Evolutionary conservation across 2,888 invertebrate species (phyloP).

Genomic region (Hypsopygia costalis): DNA sequence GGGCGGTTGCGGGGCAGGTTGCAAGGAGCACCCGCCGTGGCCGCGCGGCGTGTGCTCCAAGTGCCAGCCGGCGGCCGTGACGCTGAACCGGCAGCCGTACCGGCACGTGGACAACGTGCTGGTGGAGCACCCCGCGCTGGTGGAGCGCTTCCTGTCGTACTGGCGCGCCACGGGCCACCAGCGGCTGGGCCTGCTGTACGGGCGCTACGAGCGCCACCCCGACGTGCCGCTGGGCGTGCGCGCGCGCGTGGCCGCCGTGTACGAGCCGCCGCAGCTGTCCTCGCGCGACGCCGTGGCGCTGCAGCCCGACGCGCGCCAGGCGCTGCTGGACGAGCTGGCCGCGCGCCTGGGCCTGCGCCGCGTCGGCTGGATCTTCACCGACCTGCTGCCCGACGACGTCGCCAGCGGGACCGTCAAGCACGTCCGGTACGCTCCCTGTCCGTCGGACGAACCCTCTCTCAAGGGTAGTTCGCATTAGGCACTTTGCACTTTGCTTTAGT

Average conservation of each 20-base stretch:
- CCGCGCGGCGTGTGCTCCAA: constrained; percentile 99
- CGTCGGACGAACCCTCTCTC: no score
- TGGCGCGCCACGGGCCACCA: constrained; percentile 98
- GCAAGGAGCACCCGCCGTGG: constrained; percentile 98
- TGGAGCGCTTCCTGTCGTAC: constrained; percentile 97
- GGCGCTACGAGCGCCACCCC: constrained; percentile 93
- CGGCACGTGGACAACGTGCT: constrained; percentile 98
- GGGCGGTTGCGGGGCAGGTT: no score
- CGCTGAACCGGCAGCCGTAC: constrained; percentile 95
- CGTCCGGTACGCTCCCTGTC: constrained; percentile 62
- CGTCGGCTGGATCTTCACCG: constrained; percentile 99
- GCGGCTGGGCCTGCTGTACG: constrained; percentile 95
- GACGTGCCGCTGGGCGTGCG: constrained; percentile 84
- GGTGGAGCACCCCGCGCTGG: constrained; percentile 96
- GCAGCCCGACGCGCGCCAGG: constrained; percentile 84
- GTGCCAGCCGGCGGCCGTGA: constrained; percentile 98
- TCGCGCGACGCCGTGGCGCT: constrained; percentile 84
- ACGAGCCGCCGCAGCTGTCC: constrained; percentile 97
- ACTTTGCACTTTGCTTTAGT: no score
- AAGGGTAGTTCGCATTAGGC: no score
- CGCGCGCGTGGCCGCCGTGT: constrained; percentile 95
- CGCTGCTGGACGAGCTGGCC: constrained; percentile 89
- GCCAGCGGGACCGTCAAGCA: constrained; percentile 91
- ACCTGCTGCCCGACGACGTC: constrained; percentile 92
- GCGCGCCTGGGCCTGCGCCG: constrained; percentile 86